phyloP scores from a whole-genome alignment of 2,113 vertebrate genomes.

The Nansenia antarctica region DNA sequence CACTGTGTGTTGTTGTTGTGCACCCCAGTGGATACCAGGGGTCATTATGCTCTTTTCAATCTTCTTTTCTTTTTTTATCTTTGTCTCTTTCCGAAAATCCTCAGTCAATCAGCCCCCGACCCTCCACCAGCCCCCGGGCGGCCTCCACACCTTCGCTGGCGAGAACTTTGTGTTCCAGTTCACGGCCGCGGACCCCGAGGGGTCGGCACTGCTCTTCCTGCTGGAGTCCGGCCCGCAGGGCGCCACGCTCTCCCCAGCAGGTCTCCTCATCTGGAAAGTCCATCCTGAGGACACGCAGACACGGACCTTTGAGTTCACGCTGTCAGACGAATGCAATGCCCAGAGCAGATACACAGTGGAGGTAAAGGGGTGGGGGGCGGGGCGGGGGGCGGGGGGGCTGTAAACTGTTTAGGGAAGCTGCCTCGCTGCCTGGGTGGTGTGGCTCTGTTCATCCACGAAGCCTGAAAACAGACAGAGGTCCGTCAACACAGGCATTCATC shows the following conservation, averaged over 20 bases:
- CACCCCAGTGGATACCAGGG: not conserved
- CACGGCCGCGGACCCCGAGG: slow-evolving; percentile 76
- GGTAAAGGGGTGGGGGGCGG: slow-evolving; percentile 52
- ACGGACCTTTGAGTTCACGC: slow-evolving; percentile 66
- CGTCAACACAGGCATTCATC: not conserved
- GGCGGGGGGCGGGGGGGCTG: not conserved
- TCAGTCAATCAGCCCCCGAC: slow-evolving; percentile 77
- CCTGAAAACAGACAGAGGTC: not conserved
- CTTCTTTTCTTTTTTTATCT: not conserved
- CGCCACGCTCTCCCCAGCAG: slow-evolving; percentile 75
- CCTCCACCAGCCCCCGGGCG: slow-evolving; percentile 69
- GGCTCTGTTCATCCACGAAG: not conserved
- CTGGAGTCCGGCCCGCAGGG: slow-evolving; percentile 72
- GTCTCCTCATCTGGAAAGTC: slow-evolving; percentile 82
- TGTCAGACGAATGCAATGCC: slow-evolving; percentile 77
- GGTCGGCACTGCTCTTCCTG: slow-evolving; percentile 79
- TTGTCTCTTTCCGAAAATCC: not conserved
- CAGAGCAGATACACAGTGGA: slow-evolving; percentile 72
- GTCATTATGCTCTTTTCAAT: not conserved
- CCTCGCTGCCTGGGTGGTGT: not conserved
- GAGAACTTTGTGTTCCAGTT: slow-evolving; percentile 86
- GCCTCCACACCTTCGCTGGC: slow-evolving; percentile 75
- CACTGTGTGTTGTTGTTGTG: not conserved
- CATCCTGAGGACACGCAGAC: slow-evolving; percentile 51
- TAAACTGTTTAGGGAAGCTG: not conserved